Percentiles rank a stretch among this genome's conserved stretches.
Conservation (phyloP, 2,113 vertebrate species). For the Canis aureus region DNA sequence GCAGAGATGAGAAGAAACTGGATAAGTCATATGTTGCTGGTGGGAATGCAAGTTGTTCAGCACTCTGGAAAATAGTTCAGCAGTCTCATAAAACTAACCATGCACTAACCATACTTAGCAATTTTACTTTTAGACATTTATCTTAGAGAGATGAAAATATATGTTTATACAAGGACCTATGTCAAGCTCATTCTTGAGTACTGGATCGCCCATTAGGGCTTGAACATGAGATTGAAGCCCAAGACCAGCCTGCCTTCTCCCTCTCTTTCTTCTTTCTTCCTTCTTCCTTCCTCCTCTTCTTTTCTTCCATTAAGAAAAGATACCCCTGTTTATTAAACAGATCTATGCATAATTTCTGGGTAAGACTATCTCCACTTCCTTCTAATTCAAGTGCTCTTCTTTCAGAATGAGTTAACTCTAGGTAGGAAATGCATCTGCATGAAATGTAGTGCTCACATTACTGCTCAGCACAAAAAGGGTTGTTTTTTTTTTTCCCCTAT, state of each 20-base stretch:
- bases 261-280: not conserved
- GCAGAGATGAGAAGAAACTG: not conserved
- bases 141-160: not conserved
- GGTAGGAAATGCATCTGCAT: constrained; percentile 5
- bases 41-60: not conserved
- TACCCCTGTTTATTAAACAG: not conserved
- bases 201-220: not conserved
- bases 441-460: not conserved
- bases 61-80: not conserved
- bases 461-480: not conserved
- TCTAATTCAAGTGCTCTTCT: not conserved
- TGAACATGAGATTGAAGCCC: too few species aligned
- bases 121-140: not conserved
- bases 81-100: not conserved
- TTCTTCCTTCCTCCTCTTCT: not conserved
- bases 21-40: not conserved
- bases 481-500: not conserved
- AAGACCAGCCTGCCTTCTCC: not conserved
- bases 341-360: not conserved
- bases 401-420: not conserved
- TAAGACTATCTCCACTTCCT: not conserved
- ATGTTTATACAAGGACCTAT: not conserved
- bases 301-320: constrained; percentile 16
- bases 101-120: not conserved
- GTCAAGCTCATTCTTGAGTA: not conserved